Conservation (phyloP, 1,140 invertebrate species). For the Lasioglossum baleicum region DNA sequence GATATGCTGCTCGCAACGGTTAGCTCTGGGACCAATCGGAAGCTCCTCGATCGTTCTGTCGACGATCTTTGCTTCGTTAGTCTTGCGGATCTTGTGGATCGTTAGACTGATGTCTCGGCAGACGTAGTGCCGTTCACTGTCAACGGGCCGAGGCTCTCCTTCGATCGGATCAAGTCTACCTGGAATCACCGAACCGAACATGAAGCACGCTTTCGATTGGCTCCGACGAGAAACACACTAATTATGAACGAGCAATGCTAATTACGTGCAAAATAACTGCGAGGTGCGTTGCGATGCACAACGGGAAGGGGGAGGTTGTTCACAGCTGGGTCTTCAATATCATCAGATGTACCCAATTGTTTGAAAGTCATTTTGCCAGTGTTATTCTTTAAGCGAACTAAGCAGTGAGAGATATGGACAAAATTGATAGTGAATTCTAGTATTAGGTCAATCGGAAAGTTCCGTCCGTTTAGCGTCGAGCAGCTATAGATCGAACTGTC, state of each 20-base stretch:
- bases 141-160: constrained; percentile 71
- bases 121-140: constrained; percentile 76
- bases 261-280: not conserved
- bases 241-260: not conserved
- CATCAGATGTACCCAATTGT: no score
- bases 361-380: no score
- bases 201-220: not conserved
- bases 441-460: no score
- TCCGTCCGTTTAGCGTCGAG: no score
- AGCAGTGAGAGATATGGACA: no score
- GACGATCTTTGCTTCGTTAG: not conserved
- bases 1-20: no score
- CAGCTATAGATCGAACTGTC: no score
- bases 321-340: no score
- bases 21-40: not conserved
- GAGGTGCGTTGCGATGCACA: not conserved
- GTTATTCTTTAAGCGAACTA: no score
- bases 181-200: constrained; percentile 62
- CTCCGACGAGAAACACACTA: not conserved
- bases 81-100: not conserved
- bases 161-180: constrained; percentile 76
- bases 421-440: no score
- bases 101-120: constrained; percentile 76
- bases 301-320: no score
- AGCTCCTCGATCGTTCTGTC: not conserved